phyloP scores from a whole-genome alignment of 2,888 invertebrate species.

The Lithophane leautieri region DNA sequence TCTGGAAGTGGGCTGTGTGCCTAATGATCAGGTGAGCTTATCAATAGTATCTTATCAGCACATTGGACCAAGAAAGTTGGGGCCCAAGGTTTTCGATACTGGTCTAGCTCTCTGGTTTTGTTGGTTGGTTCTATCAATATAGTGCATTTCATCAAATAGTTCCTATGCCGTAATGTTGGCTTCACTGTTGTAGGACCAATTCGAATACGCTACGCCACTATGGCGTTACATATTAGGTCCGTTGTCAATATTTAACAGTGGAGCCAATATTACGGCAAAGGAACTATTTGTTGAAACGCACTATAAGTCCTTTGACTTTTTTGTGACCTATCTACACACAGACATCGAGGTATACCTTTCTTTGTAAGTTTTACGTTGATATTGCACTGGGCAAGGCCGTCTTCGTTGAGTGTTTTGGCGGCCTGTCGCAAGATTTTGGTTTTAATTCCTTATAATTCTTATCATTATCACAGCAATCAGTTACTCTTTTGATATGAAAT shows the following conservation, averaged over 20 bases:
- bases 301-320: not conserved
- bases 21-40: conserved; percentile 83
- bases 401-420: not conserved
- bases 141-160: too few relatives aligned
- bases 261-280: too few relatives aligned
- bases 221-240: too few relatives aligned
- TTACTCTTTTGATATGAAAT: too few relatives aligned
- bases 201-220: too few relatives aligned
- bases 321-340: not conserved
- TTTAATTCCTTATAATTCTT: too few relatives aligned
- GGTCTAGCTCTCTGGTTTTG: not conserved
- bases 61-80: not conserved
- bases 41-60: not conserved
- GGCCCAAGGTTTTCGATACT: not conserved
- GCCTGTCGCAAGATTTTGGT: not conserved
- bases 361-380: not conserved
- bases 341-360: not conserved
- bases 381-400: not conserved
- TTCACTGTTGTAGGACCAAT: too few relatives aligned
- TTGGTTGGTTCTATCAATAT: not conserved
- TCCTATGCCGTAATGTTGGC: too few relatives aligned
- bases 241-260: too few relatives aligned
- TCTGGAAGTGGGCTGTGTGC: conserved; percentile 93
- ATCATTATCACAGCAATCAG: too few relatives aligned
- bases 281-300: too few relatives aligned